A percentile compares a stretch with the other conserved stretches of the same genome.
phyloP scores from a whole-genome alignment of 2,797 vertebrate species.

The Tolypeutes matacus region DNA sequence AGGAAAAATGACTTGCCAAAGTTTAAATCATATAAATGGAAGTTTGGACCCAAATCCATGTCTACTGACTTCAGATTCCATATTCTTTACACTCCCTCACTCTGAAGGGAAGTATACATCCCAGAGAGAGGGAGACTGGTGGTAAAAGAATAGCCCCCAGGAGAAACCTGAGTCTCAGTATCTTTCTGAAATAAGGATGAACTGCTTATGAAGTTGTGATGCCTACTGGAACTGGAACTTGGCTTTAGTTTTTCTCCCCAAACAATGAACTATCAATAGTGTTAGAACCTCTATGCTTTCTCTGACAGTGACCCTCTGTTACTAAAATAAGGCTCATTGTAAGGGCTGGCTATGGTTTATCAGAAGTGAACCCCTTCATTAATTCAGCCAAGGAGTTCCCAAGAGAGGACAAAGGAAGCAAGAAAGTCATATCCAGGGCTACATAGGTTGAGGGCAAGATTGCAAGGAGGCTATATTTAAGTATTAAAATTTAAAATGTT shows the following conservation, averaged over 20 bases:
- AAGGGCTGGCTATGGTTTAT: slow-evolving; percentile 2
- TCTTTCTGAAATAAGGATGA: background rate
- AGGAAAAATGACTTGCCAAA: background rate
- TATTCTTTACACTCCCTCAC: background rate
- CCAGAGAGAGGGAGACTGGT: background rate
- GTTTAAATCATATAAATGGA: background rate
- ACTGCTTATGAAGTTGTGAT: background rate
- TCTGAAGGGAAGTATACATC: background rate
- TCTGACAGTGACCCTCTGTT: background rate
- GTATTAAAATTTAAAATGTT: slow-evolving; percentile 42
- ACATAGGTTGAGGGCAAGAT: background rate
- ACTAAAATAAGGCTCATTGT: background rate
- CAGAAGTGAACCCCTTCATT: background rate
- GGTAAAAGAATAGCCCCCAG: background rate
- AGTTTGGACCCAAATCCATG: background rate
- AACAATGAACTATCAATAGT: background rate
- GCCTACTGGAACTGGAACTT: background rate
- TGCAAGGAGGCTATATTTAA: background rate
- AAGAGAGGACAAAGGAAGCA: background rate
- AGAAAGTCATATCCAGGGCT: background rate
- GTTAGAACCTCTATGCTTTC: background rate
- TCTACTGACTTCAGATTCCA: background rate
- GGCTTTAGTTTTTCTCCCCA: background rate
- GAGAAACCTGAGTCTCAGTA: background rate
- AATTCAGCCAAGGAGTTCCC: background rate